A percentile compares a stretch with the other conserved stretches of the same genome.
These are phyloP conservation scores for Bicyclus anynana DNA, from an alignment of 1,140 invertebrate species.

Conservation along the genomic window DNA sequence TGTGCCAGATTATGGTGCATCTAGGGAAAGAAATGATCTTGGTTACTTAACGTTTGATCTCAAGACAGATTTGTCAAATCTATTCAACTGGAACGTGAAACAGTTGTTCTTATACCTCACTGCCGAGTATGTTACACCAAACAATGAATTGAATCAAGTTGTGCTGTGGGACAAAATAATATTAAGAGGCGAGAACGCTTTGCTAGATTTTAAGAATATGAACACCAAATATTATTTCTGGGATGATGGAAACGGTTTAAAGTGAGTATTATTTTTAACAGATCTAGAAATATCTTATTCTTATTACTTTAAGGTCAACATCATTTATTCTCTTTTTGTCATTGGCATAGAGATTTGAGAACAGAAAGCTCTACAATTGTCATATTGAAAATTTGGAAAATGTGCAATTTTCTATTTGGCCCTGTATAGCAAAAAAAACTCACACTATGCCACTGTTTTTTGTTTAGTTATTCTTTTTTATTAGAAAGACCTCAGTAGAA, in stretches of 20 bases:
- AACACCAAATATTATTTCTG: conserved; percentile 99
- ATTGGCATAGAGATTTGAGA: too few species aligned
- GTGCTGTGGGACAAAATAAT: conserved; percentile 99
- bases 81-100: conserved; percentile 99
- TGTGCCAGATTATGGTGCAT: conserved; percentile 96
- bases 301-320: too few species aligned
- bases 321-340: too few species aligned
- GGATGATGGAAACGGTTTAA: conserved; percentile 98
- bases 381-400: too few species aligned
- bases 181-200: conserved; percentile 92
- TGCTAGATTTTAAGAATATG: conserved; percentile 94
- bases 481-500: too few species aligned
- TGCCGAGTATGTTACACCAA: conserved; percentile 95
- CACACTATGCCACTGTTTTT: too few species aligned
- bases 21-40: conserved; percentile 95
- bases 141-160: conserved; percentile 95
- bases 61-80: conserved; percentile 91
- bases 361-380: too few species aligned
- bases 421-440: too few species aligned
- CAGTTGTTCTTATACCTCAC: conserved; percentile 98
- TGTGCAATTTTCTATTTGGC: too few species aligned
- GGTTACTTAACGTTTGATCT: conserved; percentile 97
- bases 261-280: conserved; percentile 83
- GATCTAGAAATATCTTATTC: too few species aligned
- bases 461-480: too few species aligned